phyloP scores from a whole-genome alignment of 2,797 vertebrate species.

The Syngnathus acus region DNA sequence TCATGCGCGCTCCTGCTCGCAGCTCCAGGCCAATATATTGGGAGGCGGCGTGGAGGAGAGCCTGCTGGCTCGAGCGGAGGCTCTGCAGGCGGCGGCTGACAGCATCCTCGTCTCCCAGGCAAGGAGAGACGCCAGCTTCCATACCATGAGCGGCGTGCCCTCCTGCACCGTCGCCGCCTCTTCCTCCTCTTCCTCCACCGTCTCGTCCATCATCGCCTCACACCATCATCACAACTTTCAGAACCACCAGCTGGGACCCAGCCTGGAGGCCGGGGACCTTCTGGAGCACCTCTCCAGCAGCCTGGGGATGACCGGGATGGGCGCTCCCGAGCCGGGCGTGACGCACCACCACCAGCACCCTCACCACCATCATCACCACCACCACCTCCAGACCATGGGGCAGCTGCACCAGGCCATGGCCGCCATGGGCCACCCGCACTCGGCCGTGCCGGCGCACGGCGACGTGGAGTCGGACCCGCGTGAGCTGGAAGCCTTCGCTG shows the following conservation, averaged over 20 bases:
- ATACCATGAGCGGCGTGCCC: constrained; percentile 91
- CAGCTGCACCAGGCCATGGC: constrained; percentile 85
- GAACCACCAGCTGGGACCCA: constrained; percentile 76
- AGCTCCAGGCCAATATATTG: constrained; percentile 98
- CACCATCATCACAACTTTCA: constrained; percentile 63
- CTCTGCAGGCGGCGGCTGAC: constrained; percentile 86
- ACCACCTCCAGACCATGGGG: constrained; percentile 83
- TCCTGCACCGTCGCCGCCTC: constrained; percentile 76
- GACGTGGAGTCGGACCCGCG: constrained; percentile 86
- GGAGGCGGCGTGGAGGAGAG: constrained; percentile 96
- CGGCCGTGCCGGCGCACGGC: constrained; percentile 63
- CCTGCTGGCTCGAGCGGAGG: constrained; percentile 93
- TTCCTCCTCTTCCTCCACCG: constrained; percentile 68
- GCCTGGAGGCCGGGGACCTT: constrained; percentile 83
- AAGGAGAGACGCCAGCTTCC: constrained; percentile 87
- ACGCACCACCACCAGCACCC: constrained; percentile 73
- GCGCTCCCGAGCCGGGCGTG: constrained; percentile 76
- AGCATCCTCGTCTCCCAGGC: constrained; percentile 82
- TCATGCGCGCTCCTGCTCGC: constrained; percentile 80
- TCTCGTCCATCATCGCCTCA: constrained; percentile 70
- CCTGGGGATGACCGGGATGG: constrained; percentile 78
- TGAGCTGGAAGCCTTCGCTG: constrained; percentile 92
- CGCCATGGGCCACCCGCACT: constrained; percentile 72
- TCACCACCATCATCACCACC: constrained; percentile 79
- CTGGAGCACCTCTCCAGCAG: constrained; percentile 86